A percentile compares a stretch with the other conserved stretches of the same genome.
Evolutionary conservation across 2,888 invertebrate genomes (phyloP).

Genomic region (Drosophila hamatofila): DNA sequence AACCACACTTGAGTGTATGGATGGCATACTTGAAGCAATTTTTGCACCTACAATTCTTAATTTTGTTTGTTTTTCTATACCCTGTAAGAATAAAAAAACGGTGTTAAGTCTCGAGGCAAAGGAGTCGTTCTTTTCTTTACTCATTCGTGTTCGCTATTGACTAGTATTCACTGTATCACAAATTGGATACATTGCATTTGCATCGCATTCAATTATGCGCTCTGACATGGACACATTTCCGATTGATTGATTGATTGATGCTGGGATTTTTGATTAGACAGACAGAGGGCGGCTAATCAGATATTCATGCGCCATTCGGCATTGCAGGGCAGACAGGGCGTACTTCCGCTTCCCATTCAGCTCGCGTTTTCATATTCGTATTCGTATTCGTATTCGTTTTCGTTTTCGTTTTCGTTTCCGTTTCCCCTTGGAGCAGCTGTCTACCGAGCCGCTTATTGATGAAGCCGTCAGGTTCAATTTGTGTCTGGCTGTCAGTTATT

Average conservation of each 20-base stretch:
- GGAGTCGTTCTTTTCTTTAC: neutral
- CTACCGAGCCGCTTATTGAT: constrained; percentile 32
- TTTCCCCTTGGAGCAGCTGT: constrained; percentile 10
- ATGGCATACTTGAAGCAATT: no score
- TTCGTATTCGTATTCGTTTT: constrained; percentile 33
- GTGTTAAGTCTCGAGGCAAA: no score
- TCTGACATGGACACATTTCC: constrained; percentile 57
- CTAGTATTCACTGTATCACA: neutral
- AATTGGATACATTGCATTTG: constrained; percentile 2
- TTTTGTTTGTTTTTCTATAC: no score
- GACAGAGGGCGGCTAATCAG: constrained; percentile 67
- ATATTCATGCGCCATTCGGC: constrained; percentile 75
- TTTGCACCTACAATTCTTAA: no score
- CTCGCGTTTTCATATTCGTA: constrained; percentile 25
- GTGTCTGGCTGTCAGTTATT: constrained; percentile 54
- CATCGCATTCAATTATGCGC: constrained; percentile 62
- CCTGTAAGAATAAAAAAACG: no score
- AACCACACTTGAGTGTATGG: no score
- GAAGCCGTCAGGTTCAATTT: constrained; percentile 71
- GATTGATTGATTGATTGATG: constrained; percentile 83
- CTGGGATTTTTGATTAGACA: constrained; percentile 64
- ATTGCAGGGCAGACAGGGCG: constrained; percentile 52
- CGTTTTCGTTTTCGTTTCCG: constrained; percentile 50
- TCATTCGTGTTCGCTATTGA: neutral
- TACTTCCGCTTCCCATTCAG: constrained; percentile 36